A percentile compares a stretch with the other conserved stretches of the same genome.
Evolutionary conservation across 2,888 invertebrate genomes (phyloP).

Genomic region (Mythimna impura): DNA sequence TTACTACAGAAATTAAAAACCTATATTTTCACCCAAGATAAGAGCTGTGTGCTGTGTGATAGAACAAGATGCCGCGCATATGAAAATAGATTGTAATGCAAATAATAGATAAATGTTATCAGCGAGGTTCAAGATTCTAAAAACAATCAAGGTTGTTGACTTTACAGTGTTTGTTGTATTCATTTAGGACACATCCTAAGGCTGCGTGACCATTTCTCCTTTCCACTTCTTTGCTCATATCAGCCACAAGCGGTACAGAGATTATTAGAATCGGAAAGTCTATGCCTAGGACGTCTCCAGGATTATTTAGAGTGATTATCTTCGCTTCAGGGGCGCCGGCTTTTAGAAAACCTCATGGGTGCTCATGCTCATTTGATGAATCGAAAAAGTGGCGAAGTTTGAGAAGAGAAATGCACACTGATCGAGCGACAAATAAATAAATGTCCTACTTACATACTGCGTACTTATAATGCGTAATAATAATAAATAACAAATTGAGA

Average conservation of each 20-base stretch:
- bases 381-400: no score
- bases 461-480: no score
- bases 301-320: not conserved
- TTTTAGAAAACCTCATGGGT: no score
- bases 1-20: conserved; percentile 22
- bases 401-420: no score
- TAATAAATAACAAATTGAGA: no score
- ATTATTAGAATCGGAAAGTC: not conserved
- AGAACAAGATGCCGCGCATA: conserved; percentile 26
- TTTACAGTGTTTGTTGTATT: conserved; percentile 20
- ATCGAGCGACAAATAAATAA: no score
- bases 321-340: no score
- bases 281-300: not conserved
- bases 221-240: no score
- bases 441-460: no score
- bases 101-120: conserved; percentile 56
- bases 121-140: conserved; percentile 38
- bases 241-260: not conserved
- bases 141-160: conserved; percentile 36
- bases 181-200: conserved; percentile 1
- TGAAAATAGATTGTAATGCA: conserved; percentile 35
- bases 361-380: no score
- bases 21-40: conserved; percentile 17
- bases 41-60: conserved; percentile 9
- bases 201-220: not conserved